Percentiles rank a stretch among this genome's conserved stretches.
These are phyloP conservation scores for Hyles euphorbiae DNA, from an alignment of 1,140 invertebrate genomes.

Conservation along the genomic window DNA sequence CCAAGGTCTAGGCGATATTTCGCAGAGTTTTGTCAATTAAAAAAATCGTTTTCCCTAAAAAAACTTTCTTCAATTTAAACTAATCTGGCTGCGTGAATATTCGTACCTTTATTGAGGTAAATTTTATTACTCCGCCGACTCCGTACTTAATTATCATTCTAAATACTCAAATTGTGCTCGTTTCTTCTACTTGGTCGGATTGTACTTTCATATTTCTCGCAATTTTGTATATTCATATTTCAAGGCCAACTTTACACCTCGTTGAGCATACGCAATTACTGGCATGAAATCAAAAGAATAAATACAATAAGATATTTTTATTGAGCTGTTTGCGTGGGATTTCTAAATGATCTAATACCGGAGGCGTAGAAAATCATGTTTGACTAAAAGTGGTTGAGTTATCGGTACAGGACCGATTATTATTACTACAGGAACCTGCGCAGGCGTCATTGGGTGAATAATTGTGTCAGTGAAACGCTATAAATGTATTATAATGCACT, in stretches of 20 bases:
- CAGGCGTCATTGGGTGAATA: slow-evolving; percentile 9
- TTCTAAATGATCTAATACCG: slow-evolving; percentile 23
- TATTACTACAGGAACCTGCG: slow-evolving; percentile 4
- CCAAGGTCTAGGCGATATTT: no score
- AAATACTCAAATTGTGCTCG: background rate
- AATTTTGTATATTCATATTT: background rate
- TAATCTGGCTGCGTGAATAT: no score
- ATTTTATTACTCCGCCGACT: no score
- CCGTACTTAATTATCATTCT: background rate
- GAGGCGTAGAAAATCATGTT: slow-evolving; percentile 24
- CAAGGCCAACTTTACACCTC: no score
- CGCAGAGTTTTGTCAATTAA: no score
- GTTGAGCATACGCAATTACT: no score
- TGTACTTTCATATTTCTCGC: slow-evolving; percentile 7
- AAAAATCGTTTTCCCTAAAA: no score
- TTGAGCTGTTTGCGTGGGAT: slow-evolving; percentile 12
- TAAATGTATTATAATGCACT: slow-evolving; percentile 1
- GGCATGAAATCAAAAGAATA: slow-evolving; percentile 1
- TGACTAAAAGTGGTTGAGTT: slow-evolving; percentile 22
- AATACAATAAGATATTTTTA: slow-evolving; percentile 7
- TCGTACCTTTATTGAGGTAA: no score
- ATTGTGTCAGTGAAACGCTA: slow-evolving; percentile 4
- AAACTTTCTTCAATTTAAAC: no score
- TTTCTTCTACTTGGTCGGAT: background rate
- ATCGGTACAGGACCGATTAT: slow-evolving; percentile 28